Evolutionary conservation across 2,888 invertebrate species (phyloP).

Genomic region (Lepidochrysops patricia): DNA sequence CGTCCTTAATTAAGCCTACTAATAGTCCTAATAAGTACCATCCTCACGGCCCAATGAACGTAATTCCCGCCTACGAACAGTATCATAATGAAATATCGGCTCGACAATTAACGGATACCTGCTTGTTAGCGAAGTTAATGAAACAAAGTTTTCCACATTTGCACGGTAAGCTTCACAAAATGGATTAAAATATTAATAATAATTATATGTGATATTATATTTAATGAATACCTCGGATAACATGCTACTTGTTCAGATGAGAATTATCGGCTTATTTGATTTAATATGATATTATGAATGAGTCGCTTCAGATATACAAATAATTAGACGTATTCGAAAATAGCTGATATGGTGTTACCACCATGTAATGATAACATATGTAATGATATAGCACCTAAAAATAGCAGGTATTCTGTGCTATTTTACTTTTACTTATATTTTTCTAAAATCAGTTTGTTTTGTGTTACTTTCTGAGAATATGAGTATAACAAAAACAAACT

Average conservation of each 20-base stretch:
- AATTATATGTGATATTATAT: background rate
- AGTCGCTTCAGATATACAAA: background rate
- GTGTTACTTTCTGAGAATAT: too few relatives aligned
- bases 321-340: background rate
- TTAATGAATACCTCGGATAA: background rate
- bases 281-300: background rate
- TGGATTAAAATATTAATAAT: background rate
- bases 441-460: too few relatives aligned
- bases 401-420: too few relatives aligned
- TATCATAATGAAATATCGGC: slow-evolving; percentile 26
- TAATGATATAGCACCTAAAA: too few relatives aligned
- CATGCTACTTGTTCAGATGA: background rate
- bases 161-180: slow-evolving; percentile 32
- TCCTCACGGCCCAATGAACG: background rate
- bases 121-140: slow-evolving; percentile 44
- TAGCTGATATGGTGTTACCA: too few relatives aligned
- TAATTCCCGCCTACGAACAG: slow-evolving; percentile 11
- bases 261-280: background rate
- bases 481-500: too few relatives aligned
- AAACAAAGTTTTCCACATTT: slow-evolving; percentile 40
- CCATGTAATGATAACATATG: too few relatives aligned
- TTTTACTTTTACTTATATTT: too few relatives aligned
- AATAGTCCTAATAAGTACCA: background rate
- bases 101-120: slow-evolving; percentile 36
- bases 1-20: background rate